Percentiles rank a stretch among this genome's conserved stretches.
These are phyloP conservation scores for Erethizon dorsatum DNA, from an alignment of 2,797 vertebrate genomes.

Conservation along the genomic window DNA sequence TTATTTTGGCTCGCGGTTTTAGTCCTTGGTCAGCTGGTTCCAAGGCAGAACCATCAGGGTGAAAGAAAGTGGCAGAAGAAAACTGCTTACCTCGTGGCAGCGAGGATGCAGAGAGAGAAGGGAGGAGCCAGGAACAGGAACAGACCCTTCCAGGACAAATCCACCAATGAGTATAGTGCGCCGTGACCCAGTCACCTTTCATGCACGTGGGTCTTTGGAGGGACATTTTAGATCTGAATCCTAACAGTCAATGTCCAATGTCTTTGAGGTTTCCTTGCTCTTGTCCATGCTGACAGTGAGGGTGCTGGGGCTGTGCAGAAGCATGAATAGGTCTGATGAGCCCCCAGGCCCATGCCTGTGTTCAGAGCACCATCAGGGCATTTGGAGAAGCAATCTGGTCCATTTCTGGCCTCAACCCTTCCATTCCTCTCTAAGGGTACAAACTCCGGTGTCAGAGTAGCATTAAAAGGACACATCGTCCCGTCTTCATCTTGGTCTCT, in stretches of 20 bases:
- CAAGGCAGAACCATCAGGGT: neutral
- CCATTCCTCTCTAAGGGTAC: neutral
- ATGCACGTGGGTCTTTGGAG: neutral
- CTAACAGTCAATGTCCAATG: neutral
- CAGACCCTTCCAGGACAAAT: neutral
- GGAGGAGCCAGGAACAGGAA: neutral
- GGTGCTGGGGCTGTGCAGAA: too few species aligned
- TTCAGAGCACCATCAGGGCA: neutral
- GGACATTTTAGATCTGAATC: neutral
- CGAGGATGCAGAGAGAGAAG: neutral
- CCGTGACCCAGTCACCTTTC: neutral
- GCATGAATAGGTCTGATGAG: accelerated
- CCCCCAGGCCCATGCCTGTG: too few species aligned
- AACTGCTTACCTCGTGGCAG: neutral
- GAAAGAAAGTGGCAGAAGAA: neutral
- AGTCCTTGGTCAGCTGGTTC: neutral
- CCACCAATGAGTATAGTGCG: neutral
- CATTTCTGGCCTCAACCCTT: neutral
- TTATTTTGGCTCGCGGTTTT: neutral
- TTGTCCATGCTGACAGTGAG: neutral
- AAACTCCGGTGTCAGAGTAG: neutral
- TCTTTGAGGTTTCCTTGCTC: neutral
- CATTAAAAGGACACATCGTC: neutral
- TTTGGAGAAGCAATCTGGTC: neutral
- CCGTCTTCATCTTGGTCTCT: neutral